These are phyloP conservation scores for Crocodylus rhombifer DNA, from an alignment of 2,797 vertebrate genomes.

Conservation along the genomic window DNA sequence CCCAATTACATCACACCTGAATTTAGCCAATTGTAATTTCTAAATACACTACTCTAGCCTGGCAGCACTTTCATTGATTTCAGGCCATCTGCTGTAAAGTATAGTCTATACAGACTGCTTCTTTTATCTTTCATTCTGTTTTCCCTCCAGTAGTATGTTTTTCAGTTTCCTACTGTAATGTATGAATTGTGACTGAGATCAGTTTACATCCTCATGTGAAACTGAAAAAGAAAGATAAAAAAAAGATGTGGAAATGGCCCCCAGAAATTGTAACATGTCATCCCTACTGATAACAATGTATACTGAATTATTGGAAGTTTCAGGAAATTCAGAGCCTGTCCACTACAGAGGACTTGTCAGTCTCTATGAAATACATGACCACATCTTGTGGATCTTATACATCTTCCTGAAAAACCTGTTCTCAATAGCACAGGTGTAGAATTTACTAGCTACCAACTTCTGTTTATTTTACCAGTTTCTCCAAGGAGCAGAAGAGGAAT, in stretches of 20 bases:
- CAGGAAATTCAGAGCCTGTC: not conserved
- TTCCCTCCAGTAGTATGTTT: not conserved
- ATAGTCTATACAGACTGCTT: not conserved
- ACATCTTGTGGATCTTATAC: not conserved
- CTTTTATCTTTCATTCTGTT: not conserved
- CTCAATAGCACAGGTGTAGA: not conserved
- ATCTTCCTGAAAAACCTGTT: not conserved
- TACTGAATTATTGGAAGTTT: not conserved
- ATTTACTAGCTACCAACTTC: not conserved
- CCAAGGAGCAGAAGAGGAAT: not conserved
- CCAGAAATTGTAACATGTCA: not conserved
- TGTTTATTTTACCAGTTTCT: not conserved
- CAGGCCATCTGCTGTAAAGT: not conserved
- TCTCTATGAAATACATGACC: not conserved
- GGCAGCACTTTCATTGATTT: conserved; percentile 2
- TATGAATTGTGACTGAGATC: not conserved
- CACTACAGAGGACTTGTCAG: not conserved
- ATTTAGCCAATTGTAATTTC: conserved; percentile 11
- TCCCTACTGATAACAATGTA: not conserved
- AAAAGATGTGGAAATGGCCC: not conserved
- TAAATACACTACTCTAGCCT: not conserved
- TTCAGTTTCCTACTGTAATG: not conserved
- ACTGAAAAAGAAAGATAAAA: conserved; percentile 9
- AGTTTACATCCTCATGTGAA: not conserved
- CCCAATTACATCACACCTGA: conserved; percentile 22